phyloP scores from a whole-genome alignment of 2,888 invertebrate genomes.

The Chloromyia formosa region DNA sequence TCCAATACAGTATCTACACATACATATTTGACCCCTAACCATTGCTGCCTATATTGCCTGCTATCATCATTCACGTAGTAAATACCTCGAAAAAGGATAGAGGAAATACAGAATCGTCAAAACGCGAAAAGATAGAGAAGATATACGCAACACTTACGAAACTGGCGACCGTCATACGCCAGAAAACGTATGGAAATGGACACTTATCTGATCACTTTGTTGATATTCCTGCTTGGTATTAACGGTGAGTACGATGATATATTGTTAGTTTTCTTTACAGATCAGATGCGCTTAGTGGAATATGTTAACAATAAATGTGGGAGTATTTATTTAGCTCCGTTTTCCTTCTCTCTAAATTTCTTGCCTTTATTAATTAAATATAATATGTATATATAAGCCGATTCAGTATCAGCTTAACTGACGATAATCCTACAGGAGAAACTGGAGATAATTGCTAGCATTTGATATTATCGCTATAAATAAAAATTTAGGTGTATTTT shows the following conservation, averaged over 20 bases:
- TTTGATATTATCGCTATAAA: too few relatives aligned
- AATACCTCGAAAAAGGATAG: background rate
- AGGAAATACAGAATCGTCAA: conserved; percentile 14
- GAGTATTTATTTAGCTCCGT: too few relatives aligned
- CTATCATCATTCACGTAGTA: background rate
- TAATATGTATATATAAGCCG: too few relatives aligned
- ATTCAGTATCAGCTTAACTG: too few relatives aligned
- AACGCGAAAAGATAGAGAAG: background rate
- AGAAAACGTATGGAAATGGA: conserved; percentile 51
- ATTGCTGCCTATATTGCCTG: background rate
- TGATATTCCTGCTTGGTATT: conserved; percentile 50
- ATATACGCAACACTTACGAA: conserved; percentile 17
- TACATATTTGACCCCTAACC: too few relatives aligned
- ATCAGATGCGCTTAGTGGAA: too few relatives aligned
- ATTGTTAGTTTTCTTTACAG: background rate
- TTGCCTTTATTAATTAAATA: too few relatives aligned
- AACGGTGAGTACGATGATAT: conserved; percentile 48
- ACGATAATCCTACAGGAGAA: too few relatives aligned
- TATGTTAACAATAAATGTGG: too few relatives aligned
- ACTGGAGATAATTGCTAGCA: too few relatives aligned
- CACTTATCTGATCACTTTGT: conserved; percentile 50
- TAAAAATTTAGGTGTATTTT: too few relatives aligned
- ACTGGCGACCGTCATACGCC: conserved; percentile 46
- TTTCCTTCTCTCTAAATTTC: too few relatives aligned
- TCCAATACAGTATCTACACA: background rate